Evolutionary conservation across 2,113 vertebrate species (phyloP), one percentile per base, ranked within the genome.

Genomic region (Solenodon paradoxus): DNA sequence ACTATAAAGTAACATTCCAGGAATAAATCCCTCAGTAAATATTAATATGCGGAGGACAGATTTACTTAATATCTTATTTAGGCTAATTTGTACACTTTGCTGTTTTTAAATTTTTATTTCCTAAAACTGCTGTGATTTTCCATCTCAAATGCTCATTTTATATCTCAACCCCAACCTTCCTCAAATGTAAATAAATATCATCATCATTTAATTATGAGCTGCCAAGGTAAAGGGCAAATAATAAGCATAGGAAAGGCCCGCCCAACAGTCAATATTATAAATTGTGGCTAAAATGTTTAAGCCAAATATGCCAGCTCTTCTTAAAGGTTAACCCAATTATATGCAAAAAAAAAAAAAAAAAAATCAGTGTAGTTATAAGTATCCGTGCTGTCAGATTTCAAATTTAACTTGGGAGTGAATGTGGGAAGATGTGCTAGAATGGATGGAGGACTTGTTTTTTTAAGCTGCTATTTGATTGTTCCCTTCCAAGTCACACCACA

Each of bases 301-400:
- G 42, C 69, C 85, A 85, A 82, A 92, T 49, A 78, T 2, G 4
- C 11, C 35, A 53, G 71, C n/a, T 92, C 71, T 86, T 96, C 78
- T 86, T 88, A 95, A 97, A 96, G 69, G 78, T 91, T 91, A 97
- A 74, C 57, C 63, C 64, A 96, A 96, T 94, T 95, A 96, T 79
- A 91, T 47, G n/a, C 7, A 63, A 63, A 30, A 28, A 51, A 35
- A 19, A 32, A 35, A 68, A 47, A n/a, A 82, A 63, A 77, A 64
- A 61, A 28, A 22, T 30, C 3, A 69, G n/a, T 15, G 10, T 49
- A 24, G 40, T 68, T 83, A 15, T n/a, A 79, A 86, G 61, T 75
- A 28, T 32, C 66, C 20, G 2, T 15, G 47, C 57, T 30, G 0
- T 68, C 42, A 78, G 57, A 94, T 78, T 86, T 94, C 80, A 88